phyloP scores from a whole-genome alignment of 1,140 invertebrate species.

The Drosophila arawakana region DNA sequence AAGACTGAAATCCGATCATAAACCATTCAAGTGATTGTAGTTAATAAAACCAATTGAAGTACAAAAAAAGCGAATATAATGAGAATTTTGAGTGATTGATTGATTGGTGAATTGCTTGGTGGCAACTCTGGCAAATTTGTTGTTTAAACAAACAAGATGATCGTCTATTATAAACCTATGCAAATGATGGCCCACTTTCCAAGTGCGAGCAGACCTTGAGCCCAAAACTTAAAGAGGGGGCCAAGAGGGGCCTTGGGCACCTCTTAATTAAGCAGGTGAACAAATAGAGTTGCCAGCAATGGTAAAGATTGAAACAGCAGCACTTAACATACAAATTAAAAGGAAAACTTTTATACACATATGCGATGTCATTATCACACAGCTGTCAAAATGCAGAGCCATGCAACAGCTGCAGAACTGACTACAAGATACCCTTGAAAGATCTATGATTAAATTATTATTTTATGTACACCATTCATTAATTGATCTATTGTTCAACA shows the following conservation, averaged over 20 bases:
- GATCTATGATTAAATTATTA: not conserved
- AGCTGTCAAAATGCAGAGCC: conserved; percentile 22
- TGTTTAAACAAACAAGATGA: conserved; percentile 13
- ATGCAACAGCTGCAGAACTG: not conserved
- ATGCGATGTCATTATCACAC: conserved; percentile 15
- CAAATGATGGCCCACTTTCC: conserved; percentile 50
- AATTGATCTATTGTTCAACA: not conserved
- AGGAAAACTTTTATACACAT: conserved; percentile 13
- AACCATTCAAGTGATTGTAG: conserved; percentile 19
- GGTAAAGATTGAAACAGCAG: conserved; percentile 9
- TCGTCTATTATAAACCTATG: conserved; percentile 30
- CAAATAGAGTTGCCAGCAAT: conserved; percentile 20
- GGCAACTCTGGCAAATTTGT: conserved; percentile 16
- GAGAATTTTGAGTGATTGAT: conserved; percentile 20
- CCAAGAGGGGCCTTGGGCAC: conserved; percentile 16
- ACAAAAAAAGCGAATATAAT: conserved; percentile 3
- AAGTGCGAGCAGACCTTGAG: conserved; percentile 53
- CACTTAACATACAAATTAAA: conserved; percentile 20
- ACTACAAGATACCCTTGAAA: conserved; percentile 2
- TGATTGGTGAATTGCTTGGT: conserved; percentile 19
- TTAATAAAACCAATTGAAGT: conserved; percentile 1
- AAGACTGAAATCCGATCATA: conserved; percentile 6
- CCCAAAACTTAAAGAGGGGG: conserved; percentile 30
- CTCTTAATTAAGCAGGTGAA: conserved; percentile 41
- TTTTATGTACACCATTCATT: not conserved